Evolutionary conservation across 2,113 vertebrate genomes (phyloP).

Genomic region (human (Homo sapiens)): GRCh38 chr1:233776001-233776500

Average conservation of each 20-base stretch:
- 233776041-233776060: too few species aligned
- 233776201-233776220: not conserved
- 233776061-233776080: not conserved
- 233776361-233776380: not conserved
- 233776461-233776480: not conserved
- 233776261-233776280: not conserved
- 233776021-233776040: too few species aligned
- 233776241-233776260: too few species aligned
- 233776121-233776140: not conserved
- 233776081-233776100: too few species aligned
- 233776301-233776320: not conserved
- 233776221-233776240: not conserved
- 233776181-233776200: not conserved
- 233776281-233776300: not conserved
- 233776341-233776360: not conserved
- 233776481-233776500: not conserved
- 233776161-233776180: not conserved
- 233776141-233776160: not conserved
- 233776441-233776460: not conserved
- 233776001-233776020: not conserved
- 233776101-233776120: not conserved
- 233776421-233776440: not conserved
- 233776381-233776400: not conserved
- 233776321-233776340: not conserved
- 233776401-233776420: not conserved